Percentiles rank a stretch among this genome's conserved stretches.
Evolutionary conservation across 2,888 invertebrate species (phyloP).

Genomic region (Drosophila antonietae): DNA sequence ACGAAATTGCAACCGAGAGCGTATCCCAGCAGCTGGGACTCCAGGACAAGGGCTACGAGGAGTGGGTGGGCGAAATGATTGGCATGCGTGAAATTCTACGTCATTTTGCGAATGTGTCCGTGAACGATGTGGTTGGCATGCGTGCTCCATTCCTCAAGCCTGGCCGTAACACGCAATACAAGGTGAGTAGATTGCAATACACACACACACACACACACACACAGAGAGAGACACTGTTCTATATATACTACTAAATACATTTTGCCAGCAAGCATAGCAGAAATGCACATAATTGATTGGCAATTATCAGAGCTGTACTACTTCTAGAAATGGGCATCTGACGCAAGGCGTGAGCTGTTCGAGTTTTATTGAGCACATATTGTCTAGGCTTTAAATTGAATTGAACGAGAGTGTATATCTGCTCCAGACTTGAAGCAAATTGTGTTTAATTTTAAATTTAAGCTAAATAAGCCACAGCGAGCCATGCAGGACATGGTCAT

Average conservation of each 20-base stretch:
- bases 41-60: conserved; percentile 95
- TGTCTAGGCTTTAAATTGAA: not conserved
- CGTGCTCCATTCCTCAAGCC: conserved; percentile 96
- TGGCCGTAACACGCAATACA: conserved; percentile 96
- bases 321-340: conserved; percentile 5
- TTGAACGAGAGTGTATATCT: not conserved
- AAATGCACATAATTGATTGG: conserved; percentile 42
- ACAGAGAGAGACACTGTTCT: conserved; percentile 2
- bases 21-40: conserved; percentile 91
- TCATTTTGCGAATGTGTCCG: conserved; percentile 92
- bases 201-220: conserved; percentile 19
- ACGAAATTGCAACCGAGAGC: conserved; percentile 90
- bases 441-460: not conserved
- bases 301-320: conserved; percentile 37
- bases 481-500: not conserved
- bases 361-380: not conserved
- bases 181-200: conserved; percentile 86
- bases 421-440: not conserved
- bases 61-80: conserved; percentile 97
- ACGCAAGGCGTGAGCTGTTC: not conserved
- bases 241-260: conserved; percentile 16
- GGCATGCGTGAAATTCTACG: conserved; percentile 95
- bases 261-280: conserved; percentile 8
- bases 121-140: conserved; percentile 93
- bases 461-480: not conserved